Evolutionary conservation across 1,140 invertebrate species (phyloP).

Genomic region (Neomicropteryx cornuta): DNA sequence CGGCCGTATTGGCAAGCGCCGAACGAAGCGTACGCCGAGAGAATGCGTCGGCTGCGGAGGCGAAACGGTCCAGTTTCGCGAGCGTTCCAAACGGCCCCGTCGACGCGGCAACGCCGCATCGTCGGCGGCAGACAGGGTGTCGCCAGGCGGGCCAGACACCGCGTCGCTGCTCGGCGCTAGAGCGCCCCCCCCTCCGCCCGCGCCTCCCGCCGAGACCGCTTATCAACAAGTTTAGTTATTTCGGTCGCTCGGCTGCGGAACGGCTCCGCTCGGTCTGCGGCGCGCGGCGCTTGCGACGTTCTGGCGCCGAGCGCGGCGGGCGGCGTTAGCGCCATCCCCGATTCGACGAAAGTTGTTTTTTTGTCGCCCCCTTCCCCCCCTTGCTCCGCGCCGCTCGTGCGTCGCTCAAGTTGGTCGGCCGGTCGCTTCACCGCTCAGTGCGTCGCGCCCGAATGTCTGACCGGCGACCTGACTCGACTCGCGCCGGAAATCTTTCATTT

Average conservation of each 20-base stretch:
- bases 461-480: no score
- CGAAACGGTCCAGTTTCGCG: slow-evolving; percentile 42
- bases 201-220: slow-evolving; percentile 24
- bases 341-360: slow-evolving; percentile 41
- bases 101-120: slow-evolving; percentile 55
- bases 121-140: slow-evolving; percentile 81
- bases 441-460: no score
- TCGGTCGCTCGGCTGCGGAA: slow-evolving; percentile 20
- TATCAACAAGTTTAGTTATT: no score
- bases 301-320: slow-evolving; percentile 15
- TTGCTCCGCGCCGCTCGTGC: no score
- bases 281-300: slow-evolving; percentile 31
- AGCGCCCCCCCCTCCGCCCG: slow-evolving; percentile 21
- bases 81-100: no score
- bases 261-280: slow-evolving; percentile 25
- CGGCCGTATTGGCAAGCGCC: slow-evolving; percentile 18
- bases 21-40: slow-evolving; percentile 26
- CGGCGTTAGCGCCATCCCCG: slow-evolving; percentile 35
- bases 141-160: slow-evolving; percentile 65
- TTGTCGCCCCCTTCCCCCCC: slow-evolving; percentile 20
- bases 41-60: slow-evolving; percentile 34
- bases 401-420: no score
- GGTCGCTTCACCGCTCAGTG: no score
- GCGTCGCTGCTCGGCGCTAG: slow-evolving; percentile 50
- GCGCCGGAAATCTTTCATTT: no score